Percentiles rank a stretch among this genome's conserved stretches.
Evolutionary conservation across 1,140 invertebrate genomes (phyloP).

Genomic region (Arion vulgaris): DNA sequence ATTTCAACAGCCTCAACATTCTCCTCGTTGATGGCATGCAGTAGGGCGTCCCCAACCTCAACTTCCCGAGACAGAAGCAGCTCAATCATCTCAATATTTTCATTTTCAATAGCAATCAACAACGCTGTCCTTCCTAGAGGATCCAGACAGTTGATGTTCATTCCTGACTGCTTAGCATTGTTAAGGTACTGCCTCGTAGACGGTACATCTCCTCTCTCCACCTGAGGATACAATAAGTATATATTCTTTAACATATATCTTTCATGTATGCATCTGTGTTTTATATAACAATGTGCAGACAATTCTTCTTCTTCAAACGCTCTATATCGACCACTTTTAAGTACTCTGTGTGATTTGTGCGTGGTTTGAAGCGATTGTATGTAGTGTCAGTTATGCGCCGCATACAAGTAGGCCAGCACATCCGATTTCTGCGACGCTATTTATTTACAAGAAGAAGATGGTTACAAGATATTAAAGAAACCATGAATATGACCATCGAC

Average conservation of each 20-base stretch:
- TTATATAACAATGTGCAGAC: too few relatives aligned
- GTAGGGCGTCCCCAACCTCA: conserved; percentile 82
- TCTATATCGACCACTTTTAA: too few relatives aligned
- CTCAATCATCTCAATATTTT: conserved; percentile 93
- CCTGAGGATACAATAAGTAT: neutral
- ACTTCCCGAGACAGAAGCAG: conserved; percentile 89
- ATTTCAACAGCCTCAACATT: conserved; percentile 96
- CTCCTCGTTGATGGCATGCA: conserved; percentile 94
- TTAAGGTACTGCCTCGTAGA: conserved; percentile 61
- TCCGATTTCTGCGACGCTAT: too few relatives aligned
- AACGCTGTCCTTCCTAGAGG: conserved; percentile 82
- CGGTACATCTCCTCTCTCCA: conserved; percentile 71
- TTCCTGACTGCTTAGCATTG: conserved; percentile 54
- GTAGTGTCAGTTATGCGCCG: too few relatives aligned
- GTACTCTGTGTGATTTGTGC: too few relatives aligned
- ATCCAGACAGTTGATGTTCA: conserved; percentile 96
- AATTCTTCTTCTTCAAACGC: too few relatives aligned
- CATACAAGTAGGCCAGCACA: too few relatives aligned
- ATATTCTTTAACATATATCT: neutral
- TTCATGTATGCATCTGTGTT: too few relatives aligned
- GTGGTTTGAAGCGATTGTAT: too few relatives aligned
- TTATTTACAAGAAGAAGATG: too few relatives aligned
- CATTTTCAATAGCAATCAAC: conserved; percentile 90
- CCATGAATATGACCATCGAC: too few relatives aligned
- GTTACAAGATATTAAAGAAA: too few relatives aligned